Conservation (phyloP, 2,888 invertebrate species). For the Leptarthrus brevirostris region DNA sequence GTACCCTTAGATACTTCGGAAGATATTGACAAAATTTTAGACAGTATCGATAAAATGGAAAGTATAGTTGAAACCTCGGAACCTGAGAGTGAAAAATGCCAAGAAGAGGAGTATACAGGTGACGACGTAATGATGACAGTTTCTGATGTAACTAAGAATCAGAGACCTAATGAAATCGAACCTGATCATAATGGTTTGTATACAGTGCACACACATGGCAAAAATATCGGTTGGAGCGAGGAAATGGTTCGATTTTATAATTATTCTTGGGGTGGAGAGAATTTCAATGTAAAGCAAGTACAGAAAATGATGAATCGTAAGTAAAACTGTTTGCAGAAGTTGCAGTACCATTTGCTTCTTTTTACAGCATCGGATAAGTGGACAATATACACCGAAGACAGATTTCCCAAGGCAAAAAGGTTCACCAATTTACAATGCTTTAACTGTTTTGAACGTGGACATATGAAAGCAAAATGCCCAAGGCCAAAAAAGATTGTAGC, state of each 20-base stretch:
- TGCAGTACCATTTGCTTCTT: no score
- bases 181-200: not conserved
- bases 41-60: conserved; percentile 9
- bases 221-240: conserved; percentile 63
- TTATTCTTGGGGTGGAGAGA: conserved; percentile 74
- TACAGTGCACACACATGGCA: conserved; percentile 33
- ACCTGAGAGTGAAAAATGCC: not conserved
- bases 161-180: not conserved
- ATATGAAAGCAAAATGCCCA: conserved; percentile 72
- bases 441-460: conserved; percentile 75
- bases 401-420: conserved; percentile 58
- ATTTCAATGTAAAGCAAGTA: conserved; percentile 71
- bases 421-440: conserved; percentile 69
- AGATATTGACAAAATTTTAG: conserved; percentile 12
- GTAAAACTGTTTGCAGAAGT: no score
- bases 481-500: conserved; percentile 70
- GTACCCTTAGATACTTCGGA: not conserved
- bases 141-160: not conserved
- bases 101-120: not conserved
- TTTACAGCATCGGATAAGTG: conserved; percentile 59
- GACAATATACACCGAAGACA: conserved; percentile 61
- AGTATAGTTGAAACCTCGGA: not conserved
- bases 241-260: conserved; percentile 76
- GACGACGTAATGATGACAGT: not conserved
- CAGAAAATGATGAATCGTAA: conserved; percentile 76